Conservation (phyloP, 2,888 invertebrate species). For the Thymelicus acteon region DNA sequence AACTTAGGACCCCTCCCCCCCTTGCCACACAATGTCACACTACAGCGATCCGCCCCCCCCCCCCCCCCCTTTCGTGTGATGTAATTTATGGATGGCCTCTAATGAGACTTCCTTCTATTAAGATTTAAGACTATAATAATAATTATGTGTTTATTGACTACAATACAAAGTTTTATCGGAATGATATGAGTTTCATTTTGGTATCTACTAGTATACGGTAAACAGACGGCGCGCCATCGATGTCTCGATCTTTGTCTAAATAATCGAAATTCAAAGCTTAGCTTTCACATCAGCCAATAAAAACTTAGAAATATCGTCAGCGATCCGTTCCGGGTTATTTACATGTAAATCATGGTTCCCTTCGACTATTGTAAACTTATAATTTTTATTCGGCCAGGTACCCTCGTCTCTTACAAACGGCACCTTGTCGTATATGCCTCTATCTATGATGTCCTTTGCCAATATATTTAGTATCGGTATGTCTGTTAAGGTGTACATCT, state of each 20-base stretch:
- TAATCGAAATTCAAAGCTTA: conserved; percentile 34
- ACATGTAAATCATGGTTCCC: conserved; percentile 87
- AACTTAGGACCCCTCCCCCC: too few relatives aligned
- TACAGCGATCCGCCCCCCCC: too few relatives aligned
- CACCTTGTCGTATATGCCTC: conserved; percentile 48
- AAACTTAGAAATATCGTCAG: conserved; percentile 64
- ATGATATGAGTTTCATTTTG: too few relatives aligned
- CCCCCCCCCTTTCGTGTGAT: too few relatives aligned
- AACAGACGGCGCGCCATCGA: too few relatives aligned
- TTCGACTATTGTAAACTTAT: conserved; percentile 62
- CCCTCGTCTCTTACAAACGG: conserved; percentile 57
- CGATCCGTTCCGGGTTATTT: conserved; percentile 80
- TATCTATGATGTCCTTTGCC: conserved; percentile 50
- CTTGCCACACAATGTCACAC: too few relatives aligned
- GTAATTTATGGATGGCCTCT: too few relatives aligned
- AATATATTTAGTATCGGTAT: conserved; percentile 62
- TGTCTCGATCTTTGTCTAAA: neutral
- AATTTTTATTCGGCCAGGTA: conserved; percentile 63
- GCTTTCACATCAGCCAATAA: conserved; percentile 50
- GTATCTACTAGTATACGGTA: too few relatives aligned
- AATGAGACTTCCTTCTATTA: too few relatives aligned
- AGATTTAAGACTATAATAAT: too few relatives aligned
- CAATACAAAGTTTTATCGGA: too few relatives aligned
- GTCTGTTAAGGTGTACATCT: conserved; percentile 52
- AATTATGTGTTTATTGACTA: too few relatives aligned